Evolutionary conservation across 1,140 invertebrate species (phyloP).

Genomic region (Ptiloglossa arizonensis): DNA sequence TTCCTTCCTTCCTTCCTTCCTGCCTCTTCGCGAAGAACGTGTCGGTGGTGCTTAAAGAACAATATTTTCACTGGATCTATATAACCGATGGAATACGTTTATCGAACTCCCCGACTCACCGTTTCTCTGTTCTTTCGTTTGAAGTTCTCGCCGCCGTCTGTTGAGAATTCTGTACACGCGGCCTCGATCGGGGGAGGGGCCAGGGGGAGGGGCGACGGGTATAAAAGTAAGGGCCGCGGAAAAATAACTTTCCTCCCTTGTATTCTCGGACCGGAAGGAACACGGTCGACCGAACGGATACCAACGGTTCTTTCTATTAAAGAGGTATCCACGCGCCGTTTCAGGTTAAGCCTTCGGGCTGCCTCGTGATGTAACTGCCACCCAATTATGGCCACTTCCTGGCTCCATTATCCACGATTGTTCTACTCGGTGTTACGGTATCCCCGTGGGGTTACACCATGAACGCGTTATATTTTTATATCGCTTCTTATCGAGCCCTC

Average conservation of each 20-base stretch:
- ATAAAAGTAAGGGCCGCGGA: conserved; percentile 23
- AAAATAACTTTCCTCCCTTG: conserved; percentile 32
- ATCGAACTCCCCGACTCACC: conserved; percentile 47
- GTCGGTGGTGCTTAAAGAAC: conserved; percentile 49
- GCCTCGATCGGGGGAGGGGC: too few species aligned
- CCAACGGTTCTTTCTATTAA: conserved; percentile 9
- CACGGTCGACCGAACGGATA: conserved; percentile 19
- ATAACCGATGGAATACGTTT: conserved; percentile 49
- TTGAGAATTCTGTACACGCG: conserved; percentile 12
- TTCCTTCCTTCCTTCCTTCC: not conserved
- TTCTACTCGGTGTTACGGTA: conserved; percentile 7
- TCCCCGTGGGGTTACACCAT: not conserved
- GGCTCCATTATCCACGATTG: conserved; percentile 33
- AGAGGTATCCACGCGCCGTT: conserved; percentile 8
- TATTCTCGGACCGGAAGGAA: not conserved
- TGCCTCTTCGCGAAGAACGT: conserved; percentile 3
- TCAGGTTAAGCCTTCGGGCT: conserved; percentile 9
- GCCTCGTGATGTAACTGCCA: not conserved
- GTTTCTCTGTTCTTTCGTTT: conserved; percentile 36
- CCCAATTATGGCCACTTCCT: conserved; percentile 40
- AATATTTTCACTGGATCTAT: conserved; percentile 51
- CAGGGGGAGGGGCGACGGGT: too few species aligned
- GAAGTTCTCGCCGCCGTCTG: conserved; percentile 20
- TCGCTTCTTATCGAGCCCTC: conserved; percentile 1
- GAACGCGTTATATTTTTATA: conserved; percentile 6